Base-by-base conservation (phyloP, 2,888 invertebrate species). In the Eupithecia exiguata region DNA sequence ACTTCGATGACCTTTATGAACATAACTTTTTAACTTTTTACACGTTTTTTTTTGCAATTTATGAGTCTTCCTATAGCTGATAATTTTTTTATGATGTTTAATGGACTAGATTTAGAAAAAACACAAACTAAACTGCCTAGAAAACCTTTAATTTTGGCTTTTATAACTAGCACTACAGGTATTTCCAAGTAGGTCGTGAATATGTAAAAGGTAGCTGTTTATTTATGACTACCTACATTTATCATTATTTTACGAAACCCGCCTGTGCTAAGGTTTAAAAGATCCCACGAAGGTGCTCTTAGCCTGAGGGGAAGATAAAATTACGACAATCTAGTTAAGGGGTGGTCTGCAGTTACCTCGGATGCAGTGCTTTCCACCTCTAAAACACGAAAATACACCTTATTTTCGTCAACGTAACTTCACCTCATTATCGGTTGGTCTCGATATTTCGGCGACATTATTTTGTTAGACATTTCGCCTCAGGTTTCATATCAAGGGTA, bases 301-400 rank as follows among this genome's bases (percentile, higher is more conserved):
- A 71, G 72, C 71, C 74, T 68, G 77, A 77, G 77, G 79, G 69
- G 75, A 65, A 83, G 84, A 90, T 87, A 79, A 84, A 81, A 89
- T 92, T 90, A 90, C 74, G 75, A 71, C 71, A 89, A 90, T 83
- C 81, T 87, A 82, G 85, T 90, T 89, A 86, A 73, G 81, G 74
- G 72, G 77, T 78, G 79, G 77, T 80, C 81, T 84, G 81, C 80
- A 81, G 87, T 88, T 87, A 87, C 81, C 79, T 76, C 77, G 77
- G 77, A 72, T 77, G 80, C 82, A 78, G 76, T 76, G 69, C 74
- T 69, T 70, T 75, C 72, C 69, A 69, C 61, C 71, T 74, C 63
- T 53, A 49, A 76, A 77, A 67, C 77, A 80, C 77, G 79, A 82
- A 84, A 85, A 86, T 83, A 79, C 25, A 58, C 78, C 69, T 81